phyloP scores from a whole-genome alignment of 2,888 invertebrate genomes.

The Lepas anatifera region DNA sequence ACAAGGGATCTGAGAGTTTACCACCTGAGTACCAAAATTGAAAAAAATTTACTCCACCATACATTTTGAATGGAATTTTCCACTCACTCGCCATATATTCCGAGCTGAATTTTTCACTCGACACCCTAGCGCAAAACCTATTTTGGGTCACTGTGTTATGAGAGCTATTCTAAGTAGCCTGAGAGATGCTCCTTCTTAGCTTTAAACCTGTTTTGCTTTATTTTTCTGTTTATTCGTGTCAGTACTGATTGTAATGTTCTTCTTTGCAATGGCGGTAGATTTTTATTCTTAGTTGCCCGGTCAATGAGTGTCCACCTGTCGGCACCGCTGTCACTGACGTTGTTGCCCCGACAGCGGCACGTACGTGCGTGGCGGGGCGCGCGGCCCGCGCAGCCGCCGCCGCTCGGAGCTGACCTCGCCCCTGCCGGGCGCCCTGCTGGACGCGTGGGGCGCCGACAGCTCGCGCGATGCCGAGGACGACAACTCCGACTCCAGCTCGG shows the following conservation, averaged over 20 bases:
- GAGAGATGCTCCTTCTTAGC: too few species aligned
- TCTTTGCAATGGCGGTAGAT: neutral
- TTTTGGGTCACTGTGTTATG: too few species aligned
- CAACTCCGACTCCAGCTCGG: constrained; percentile 5
- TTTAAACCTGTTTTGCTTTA: too few species aligned
- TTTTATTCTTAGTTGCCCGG: neutral
- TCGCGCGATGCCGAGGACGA: constrained; percentile 3
- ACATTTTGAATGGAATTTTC: too few species aligned
- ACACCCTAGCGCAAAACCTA: too few species aligned
- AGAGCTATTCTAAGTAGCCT: too few species aligned
- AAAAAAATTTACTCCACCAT: too few species aligned
- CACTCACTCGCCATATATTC: too few species aligned
- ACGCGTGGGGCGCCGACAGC: constrained; percentile 3
- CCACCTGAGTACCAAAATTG: too few species aligned
- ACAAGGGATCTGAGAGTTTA: too few species aligned
- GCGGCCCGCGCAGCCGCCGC: neutral
- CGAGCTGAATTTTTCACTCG: too few species aligned
- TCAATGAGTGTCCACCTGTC: neutral
- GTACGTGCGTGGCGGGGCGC: neutral
- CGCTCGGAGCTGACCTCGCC: neutral
- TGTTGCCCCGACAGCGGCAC: neutral
- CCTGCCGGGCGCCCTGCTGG: neutral
- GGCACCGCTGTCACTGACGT: neutral
- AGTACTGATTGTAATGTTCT: neutral
- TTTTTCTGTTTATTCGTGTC: neutral